Base-by-base conservation (phyloP, 2,888 invertebrate genomes). In the Aleiodes alternator region DNA sequence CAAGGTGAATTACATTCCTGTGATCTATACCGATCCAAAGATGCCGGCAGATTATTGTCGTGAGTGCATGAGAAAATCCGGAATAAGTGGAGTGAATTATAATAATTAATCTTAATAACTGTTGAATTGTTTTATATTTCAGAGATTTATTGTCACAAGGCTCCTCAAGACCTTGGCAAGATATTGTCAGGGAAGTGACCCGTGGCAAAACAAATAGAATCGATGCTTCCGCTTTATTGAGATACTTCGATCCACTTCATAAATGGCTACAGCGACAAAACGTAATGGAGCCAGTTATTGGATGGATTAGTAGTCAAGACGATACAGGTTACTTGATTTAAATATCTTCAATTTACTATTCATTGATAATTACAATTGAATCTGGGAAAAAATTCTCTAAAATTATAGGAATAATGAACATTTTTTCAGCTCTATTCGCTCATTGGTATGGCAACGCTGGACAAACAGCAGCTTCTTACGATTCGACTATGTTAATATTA, bases 201-300 rank as follows among this genome's bases (percentile, higher is more conserved):
- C 90, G 92, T 74, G 95, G 95, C 0, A 92, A 92, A 82, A 93
- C 93, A 0, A 94, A 94, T 82, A 91, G 93, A 80, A 92, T 97
- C 85, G 95, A 95, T 53, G 94, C 96, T 0, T 92, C 93, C 79
- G 92, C 97, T 0, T 91, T 97, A 81, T 90, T 96, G 48, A 93
- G 94, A 87, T 97, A 96, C 87, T 97, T 97, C 89, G 91, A 94
- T 78, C 97, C 97, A 0, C 89, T 97, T 14, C 91, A 93, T 77
- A 90, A 93, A 0, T 97, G 96, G 96, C 91, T 97, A 0, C 92
- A 94, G 72, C 92, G 94, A 2, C 94, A 95, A 85, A 96, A 96
- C 83, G 90, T 93, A 48, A 93, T 94, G 79, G 94, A 94, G 82
- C 91, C 92, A 1, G 90, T 94, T 0, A 92, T 95, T 14, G 96